Evolutionary conservation across 2,113 vertebrate genomes (phyloP), one percentile per base, ranked within the genome.

Genomic region (Rhinolophus sinicus): DNA sequence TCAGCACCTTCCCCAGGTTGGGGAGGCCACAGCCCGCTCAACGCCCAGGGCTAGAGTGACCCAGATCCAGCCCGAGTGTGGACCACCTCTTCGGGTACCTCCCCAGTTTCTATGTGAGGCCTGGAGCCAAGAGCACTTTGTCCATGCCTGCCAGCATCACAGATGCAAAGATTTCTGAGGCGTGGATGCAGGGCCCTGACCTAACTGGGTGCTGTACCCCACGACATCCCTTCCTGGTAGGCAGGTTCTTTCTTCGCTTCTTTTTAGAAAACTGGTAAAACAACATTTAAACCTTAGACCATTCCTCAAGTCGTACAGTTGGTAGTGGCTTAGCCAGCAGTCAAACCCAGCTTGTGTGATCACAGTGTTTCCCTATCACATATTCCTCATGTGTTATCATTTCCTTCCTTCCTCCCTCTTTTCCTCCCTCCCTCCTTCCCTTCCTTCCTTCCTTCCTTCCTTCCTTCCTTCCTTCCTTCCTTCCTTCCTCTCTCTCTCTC

Each of bases 21-120:
- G 11, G 1, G 12, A 58, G 33, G 40, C 18, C 2, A 11, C 9
- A 54, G 11, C 5, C 33, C 69, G 62, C 11, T 72, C 15, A n/a
- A 44, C 40, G 47, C 2, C 3, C 0, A 72, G 13, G 12, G 0
- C 22, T 2, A 18, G 13, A 33, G 30, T 5, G 50, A 3, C 47
- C 16, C 26, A 21, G 15, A 10, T 22, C 8, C 26, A 24, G 11
- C 35, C 3, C 35, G 52, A 3, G 13, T 18, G 56, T 21, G 1
- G 15, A 4, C 72, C 0, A 1, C 6, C 21, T 30, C 19, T 18
- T 10, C 12, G 0, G 0, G 9, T 3, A 6, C 30, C 28, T n/a
- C 13, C 22, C 7, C 30, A 83, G 54, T 4, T 14, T 24, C 15
- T 44, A 30, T 24, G 9, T 0, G 30, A 28, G 33, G 15, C n/a